Evolutionary conservation across 2,113 vertebrate species (phyloP).

Genomic region (Excalfactoria chinensis): DNA sequence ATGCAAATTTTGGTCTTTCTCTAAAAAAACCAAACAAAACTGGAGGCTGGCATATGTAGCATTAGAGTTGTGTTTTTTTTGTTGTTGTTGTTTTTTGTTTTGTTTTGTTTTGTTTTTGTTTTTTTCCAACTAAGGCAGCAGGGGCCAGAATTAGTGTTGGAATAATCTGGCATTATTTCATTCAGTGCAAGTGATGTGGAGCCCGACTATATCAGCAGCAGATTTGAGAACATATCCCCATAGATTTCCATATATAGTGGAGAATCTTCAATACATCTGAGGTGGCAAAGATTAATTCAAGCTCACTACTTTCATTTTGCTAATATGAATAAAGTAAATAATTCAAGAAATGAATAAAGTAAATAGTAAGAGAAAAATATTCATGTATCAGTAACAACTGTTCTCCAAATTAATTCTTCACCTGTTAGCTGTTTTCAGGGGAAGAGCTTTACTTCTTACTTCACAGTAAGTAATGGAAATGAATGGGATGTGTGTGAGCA

Average conservation of each 20-base stretch:
- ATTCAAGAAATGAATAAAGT: background rate
- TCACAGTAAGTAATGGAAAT: background rate
- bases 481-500: background rate
- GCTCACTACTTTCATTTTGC: background rate
- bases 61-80: too few relatives aligned
- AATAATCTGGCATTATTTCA: background rate
- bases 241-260: background rate
- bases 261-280: background rate
- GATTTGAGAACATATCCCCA: background rate
- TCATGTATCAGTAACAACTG: background rate
- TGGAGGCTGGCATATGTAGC: background rate
- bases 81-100: too few relatives aligned
- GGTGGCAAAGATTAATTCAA: background rate
- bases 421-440: background rate
- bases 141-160: background rate
- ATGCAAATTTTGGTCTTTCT: background rate
- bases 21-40: background rate
- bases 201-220: background rate
- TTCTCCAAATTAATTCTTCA: background rate
- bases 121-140: background rate
- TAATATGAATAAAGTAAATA: background rate
- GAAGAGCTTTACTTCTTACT: background rate
- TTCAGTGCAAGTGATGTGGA: background rate
- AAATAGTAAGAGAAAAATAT: background rate
- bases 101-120: too few relatives aligned